A percentile compares a stretch with the other conserved stretches of the same genome.
These are phyloP conservation scores for Neofelis nebulosa DNA, from an alignment of 2,113 vertebrate genomes.

Conservation along the genomic window DNA sequence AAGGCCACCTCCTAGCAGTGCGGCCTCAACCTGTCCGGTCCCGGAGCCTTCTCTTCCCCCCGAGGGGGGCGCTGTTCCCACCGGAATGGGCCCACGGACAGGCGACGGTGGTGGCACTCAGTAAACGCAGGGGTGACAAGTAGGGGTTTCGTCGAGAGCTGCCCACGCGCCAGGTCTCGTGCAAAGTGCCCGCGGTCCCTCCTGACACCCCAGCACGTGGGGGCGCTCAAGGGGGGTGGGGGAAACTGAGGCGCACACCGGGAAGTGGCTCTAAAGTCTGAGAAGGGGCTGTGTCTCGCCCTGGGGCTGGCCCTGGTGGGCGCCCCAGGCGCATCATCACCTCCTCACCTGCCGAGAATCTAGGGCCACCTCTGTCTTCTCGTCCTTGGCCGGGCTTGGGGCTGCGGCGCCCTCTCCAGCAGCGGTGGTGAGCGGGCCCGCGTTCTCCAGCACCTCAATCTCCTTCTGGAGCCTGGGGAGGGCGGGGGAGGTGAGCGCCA, in stretches of 20 bases:
- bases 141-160: not conserved
- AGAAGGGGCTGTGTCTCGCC: not conserved
- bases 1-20: not conserved
- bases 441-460: conserved; percentile 88
- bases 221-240: not conserved
- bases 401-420: conserved; percentile 83
- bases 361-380: conserved; percentile 74
- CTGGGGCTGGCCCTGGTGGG: fast-evolving
- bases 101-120: not conserved
- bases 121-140: not conserved
- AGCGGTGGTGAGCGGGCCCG: conserved; percentile 78
- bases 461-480: conserved; percentile 90
- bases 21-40: not conserved
- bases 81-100: not conserved
- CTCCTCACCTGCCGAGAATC: conserved; percentile 79
- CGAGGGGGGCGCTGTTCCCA: not conserved
- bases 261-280: not conserved
- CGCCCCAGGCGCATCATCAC: not conserved
- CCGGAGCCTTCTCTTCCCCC: not conserved
- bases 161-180: not conserved
- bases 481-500: fast-evolving
- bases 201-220: fast-evolving
- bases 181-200: fast-evolving
- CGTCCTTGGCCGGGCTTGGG: conserved; percentile 76
- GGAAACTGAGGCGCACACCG: not conserved